Evolutionary conservation across 2,888 invertebrate species (phyloP), one percentile per base, ranked within the genome.

Genomic region (Itoplectis maculator): DNA sequence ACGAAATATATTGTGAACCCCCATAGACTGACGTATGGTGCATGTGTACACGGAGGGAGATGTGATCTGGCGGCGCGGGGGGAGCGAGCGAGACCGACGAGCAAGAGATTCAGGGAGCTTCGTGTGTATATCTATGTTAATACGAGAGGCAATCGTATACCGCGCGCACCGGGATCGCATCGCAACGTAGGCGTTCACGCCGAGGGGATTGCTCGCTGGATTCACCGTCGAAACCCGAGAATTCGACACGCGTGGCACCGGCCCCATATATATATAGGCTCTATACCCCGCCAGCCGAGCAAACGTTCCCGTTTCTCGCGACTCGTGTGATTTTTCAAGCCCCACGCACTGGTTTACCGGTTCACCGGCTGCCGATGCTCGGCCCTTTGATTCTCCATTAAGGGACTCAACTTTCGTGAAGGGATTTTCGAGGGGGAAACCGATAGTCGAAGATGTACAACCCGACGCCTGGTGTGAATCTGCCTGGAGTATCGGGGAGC

Each of bases 71-170:
- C n/a, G 40, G 18, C 15, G 70, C 15, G 0, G 68, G 61, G 69
- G 61, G 15, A 47, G 18, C 49, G 18, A 77, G 77, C 20, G 70
- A 80, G 75, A 73, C 3, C 2, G 29, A 29, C 3, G 5, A 29
- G 29, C n/a, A n/a, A 68, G 79, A 76, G 79, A 76, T 79, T 82
- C 37, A 42, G 70, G 79, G 75, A 75, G 75, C 73, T 73, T 79
- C 79, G 89, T n/a, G n/a, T n/a, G n/a, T 91, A 91, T 91, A 90
- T 91, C 91, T 90, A 91, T 91, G 92, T 91, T 92, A 92, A 92
- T 91, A 78, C 56, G 80, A 77, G 76, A 82, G 73, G 82, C 77
- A 78, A 29, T 29, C 29, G 29, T 45, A 45, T 37, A 69, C 59
- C 40, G 54, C 68, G 29, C 20, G n/a, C n/a, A n/a, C n/a, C n/a